phyloP scores from a whole-genome alignment of 2,888 invertebrate genomes.

The Listrodromus nycthemerus region DNA sequence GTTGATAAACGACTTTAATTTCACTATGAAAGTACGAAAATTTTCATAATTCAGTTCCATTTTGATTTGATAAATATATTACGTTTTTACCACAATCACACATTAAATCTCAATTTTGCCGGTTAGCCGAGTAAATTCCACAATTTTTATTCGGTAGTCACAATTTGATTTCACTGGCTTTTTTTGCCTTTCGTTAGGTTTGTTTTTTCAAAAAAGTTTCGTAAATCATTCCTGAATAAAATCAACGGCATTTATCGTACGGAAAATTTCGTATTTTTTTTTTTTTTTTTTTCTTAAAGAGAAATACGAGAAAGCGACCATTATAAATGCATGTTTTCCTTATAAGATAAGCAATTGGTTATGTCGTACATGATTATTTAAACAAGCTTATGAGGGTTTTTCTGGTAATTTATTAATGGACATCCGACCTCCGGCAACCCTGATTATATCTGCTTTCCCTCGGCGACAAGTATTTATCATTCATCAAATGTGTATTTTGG shows the following conservation, averaged over 20 bases:
- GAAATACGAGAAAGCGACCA: not conserved
- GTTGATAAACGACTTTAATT: too few relatives aligned
- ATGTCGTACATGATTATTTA: not conserved
- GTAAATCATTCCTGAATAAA: not conserved
- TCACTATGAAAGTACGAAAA: too few relatives aligned
- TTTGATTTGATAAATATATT: too few relatives aligned
- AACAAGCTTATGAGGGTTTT: not conserved
- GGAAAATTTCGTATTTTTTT: not conserved
- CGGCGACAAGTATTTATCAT: conserved; percentile 2
- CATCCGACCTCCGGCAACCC: not conserved
- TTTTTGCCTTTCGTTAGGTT: not conserved
- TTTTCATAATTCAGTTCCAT: too few relatives aligned
- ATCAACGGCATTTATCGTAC: not conserved
- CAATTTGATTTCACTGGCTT: too few relatives aligned
- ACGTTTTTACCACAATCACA: too few relatives aligned
- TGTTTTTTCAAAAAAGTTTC: not conserved
- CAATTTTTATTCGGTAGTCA: too few relatives aligned
- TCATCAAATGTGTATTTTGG: conserved; percentile 33
- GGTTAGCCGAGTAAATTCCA: too few relatives aligned
- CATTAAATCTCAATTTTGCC: too few relatives aligned
- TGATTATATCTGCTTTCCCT: not conserved
- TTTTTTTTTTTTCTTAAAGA: not conserved
- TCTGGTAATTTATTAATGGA: not conserved
- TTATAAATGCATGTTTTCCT: not conserved
- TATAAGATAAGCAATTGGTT: not conserved